Percentiles rank a stretch among this genome's conserved stretches.
Evolutionary conservation across 2,113 vertebrate genomes (phyloP).

Genomic region (Rhadina sibilatrix): DNA sequence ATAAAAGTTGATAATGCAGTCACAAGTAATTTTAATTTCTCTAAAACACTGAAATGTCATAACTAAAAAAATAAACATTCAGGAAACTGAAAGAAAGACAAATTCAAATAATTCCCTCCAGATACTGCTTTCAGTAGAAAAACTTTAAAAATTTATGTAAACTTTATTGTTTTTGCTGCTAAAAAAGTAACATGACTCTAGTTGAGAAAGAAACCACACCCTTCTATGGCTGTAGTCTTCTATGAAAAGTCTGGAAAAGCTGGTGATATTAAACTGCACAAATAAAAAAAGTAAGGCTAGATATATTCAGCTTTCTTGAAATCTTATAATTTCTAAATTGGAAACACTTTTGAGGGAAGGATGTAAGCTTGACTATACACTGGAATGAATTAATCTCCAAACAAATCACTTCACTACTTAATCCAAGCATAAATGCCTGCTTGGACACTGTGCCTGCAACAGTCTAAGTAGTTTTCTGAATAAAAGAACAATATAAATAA

Average conservation of each 20-base stretch:
- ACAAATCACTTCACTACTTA: neutral
- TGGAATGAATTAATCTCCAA: neutral
- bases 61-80: neutral
- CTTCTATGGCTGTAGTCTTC: neutral
- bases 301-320: neutral
- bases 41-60: neutral
- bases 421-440: neutral
- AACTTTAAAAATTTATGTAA: neutral
- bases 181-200: neutral
- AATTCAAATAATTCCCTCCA: neutral
- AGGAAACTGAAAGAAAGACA: neutral
- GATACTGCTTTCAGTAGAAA: neutral
- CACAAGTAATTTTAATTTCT: neutral
- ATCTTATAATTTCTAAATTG: neutral
- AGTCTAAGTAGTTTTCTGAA: neutral
- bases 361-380: neutral
- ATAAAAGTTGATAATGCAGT: neutral
- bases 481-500: neutral
- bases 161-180: neutral
- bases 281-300: neutral
- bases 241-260: neutral
- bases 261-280: neutral
- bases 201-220: neutral
- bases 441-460: accelerated
- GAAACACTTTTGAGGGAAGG: neutral